A percentile compares a stretch with the other conserved stretches of the same genome.
Conservation (phyloP, 2,113 vertebrate species). For the Nyctibius bracteatus region DNA sequence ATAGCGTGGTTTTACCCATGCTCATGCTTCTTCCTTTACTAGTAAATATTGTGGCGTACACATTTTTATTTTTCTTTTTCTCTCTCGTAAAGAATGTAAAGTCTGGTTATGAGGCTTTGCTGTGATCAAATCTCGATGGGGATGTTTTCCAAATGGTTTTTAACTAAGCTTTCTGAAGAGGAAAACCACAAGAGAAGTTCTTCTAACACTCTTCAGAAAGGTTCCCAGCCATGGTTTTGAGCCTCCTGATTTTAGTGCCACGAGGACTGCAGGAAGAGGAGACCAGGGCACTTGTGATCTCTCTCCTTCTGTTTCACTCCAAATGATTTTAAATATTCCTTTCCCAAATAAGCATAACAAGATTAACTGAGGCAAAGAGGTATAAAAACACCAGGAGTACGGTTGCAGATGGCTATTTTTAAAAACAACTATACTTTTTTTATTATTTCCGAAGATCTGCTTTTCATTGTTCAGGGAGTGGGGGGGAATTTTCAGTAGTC, state of each 20-base stretch:
- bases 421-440: neutral
- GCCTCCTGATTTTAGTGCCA: neutral
- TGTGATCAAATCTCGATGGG: neutral
- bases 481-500: slow-evolving; percentile 40
- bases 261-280: neutral
- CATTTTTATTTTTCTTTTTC: neutral
- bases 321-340: neutral
- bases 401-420: neutral
- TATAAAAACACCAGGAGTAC: neutral
- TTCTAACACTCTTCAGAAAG: neutral
- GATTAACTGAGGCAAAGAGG: neutral
- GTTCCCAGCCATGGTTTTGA: slow-evolving; percentile 14
- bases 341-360: neutral
- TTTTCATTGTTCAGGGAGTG: slow-evolving; percentile 28
- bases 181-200: neutral
- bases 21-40: neutral
- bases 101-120: neutral
- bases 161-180: neutral
- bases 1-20: neutral
- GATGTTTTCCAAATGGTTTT: neutral
- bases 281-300: neutral
- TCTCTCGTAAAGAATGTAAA: neutral
- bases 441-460: slow-evolving; percentile 16
- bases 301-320: neutral
- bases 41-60: neutral